Evolutionary conservation across 1,140 invertebrate genomes (phyloP).

Genomic region (Ephestia elutella): DNA sequence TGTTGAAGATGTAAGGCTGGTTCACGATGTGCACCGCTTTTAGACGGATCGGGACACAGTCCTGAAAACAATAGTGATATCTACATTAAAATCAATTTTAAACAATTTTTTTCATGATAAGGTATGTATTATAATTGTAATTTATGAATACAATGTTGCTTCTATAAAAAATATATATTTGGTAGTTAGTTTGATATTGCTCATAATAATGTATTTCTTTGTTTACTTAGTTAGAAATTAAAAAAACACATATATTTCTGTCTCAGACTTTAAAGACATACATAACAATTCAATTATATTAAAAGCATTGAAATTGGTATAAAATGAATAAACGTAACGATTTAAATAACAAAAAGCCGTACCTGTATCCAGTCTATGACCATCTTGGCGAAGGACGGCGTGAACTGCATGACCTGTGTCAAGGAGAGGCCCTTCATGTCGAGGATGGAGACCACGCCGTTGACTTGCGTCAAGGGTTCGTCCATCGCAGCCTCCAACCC

Average conservation of each 20-base stretch:
- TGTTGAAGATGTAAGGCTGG: conserved; percentile 90
- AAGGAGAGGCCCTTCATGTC: conserved; percentile 87
- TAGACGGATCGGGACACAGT: conserved; percentile 85
- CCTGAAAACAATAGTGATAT: conserved; percentile 67
- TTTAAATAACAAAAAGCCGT: conserved; percentile 4
- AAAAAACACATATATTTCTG: no score
- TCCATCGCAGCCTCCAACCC: conserved; percentile 85
- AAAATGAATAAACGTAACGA: no score
- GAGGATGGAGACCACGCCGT: conserved; percentile 83
- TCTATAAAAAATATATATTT: no score
- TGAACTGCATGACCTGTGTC: conserved; percentile 87
- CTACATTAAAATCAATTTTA: background rate
- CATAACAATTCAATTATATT: no score
- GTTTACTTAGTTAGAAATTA: no score
- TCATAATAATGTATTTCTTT: no score
- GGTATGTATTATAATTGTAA: no score
- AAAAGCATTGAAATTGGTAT: no score
- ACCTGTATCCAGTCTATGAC: conserved; percentile 86
- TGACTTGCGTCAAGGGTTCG: conserved; percentile 84
- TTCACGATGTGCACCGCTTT: conserved; percentile 92
- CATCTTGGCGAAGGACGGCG: conserved; percentile 85
- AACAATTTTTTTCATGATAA: no score
- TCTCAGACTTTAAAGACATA: no score
- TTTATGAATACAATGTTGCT: no score
- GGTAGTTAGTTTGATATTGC: no score